phyloP scores from a whole-genome alignment of 2,797 vertebrate species.

The Podarcis lilfordi region DNA sequence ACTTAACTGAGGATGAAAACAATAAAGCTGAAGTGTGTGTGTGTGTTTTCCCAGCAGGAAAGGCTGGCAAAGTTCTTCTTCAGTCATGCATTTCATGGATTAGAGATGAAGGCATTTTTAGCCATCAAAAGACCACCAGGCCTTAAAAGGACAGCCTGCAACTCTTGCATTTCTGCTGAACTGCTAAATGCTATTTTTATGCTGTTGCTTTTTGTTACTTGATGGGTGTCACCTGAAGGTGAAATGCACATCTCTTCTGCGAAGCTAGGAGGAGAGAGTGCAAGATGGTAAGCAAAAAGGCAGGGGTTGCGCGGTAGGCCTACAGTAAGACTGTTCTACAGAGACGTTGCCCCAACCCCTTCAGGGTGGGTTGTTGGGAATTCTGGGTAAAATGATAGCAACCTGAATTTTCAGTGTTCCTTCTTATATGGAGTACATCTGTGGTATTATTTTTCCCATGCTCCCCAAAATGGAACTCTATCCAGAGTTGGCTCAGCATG shows the following conservation, averaged over 20 bases:
- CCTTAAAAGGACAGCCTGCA: not conserved
- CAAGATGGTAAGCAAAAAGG: not conserved
- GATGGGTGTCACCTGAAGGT: not conserved
- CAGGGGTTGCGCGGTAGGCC: not conserved
- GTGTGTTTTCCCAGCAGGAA: not conserved
- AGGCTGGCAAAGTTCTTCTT: not conserved
- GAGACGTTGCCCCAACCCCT: not conserved
- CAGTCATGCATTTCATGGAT: not conserved
- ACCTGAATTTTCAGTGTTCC: not conserved
- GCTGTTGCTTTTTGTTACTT: not conserved
- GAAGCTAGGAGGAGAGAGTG: not conserved
- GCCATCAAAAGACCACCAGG: not conserved
- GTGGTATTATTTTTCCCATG: not conserved
- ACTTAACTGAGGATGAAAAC: not conserved
- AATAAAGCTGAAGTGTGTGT: too few species aligned
- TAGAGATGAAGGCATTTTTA: constrained; percentile 20
- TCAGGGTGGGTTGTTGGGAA: not conserved
- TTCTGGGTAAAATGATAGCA: not conserved
- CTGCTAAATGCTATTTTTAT: not conserved
- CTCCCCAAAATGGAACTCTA: not conserved
- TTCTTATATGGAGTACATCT: not conserved
- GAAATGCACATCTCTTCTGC: not conserved
- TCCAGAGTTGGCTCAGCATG: not conserved
- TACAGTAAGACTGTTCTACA: not conserved
- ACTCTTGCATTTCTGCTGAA: not conserved